Conservation (phyloP, 2,888 invertebrate genomes). For the Atrina japonica region DNA sequence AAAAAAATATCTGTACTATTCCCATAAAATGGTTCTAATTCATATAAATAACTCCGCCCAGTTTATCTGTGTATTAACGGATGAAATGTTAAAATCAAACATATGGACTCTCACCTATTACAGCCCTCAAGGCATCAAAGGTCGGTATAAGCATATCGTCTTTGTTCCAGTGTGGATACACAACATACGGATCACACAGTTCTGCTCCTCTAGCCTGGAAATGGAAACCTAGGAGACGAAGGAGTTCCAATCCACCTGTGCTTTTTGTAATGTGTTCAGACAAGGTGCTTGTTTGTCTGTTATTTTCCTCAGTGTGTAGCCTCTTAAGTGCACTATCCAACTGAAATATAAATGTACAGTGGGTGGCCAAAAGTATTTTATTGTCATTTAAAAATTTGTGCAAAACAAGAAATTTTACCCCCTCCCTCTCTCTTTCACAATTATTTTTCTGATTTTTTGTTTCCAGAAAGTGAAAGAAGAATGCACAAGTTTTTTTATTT, state of each 20-base stretch:
- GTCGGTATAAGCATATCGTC: slow-evolving; percentile 74
- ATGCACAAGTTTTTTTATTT: too few relatives aligned
- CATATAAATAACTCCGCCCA: too few relatives aligned
- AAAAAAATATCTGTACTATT: too few relatives aligned
- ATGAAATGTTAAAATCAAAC: too few relatives aligned
- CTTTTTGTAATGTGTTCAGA: slow-evolving; percentile 54
- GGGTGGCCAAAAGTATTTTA: too few relatives aligned
- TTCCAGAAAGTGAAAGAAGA: too few relatives aligned
- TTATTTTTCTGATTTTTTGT: too few relatives aligned
- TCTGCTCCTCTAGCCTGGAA: slow-evolving; percentile 71
- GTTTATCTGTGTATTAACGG: too few relatives aligned
- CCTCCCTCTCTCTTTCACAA: too few relatives aligned
- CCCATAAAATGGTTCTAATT: too few relatives aligned
- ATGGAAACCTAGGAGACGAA: slow-evolving; percentile 76
- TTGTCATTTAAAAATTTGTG: too few relatives aligned
- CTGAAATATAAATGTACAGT: slow-evolving; percentile 55
- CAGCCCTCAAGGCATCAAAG: slow-evolving; percentile 71
- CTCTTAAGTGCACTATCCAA: slow-evolving; percentile 75
- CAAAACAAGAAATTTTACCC: too few relatives aligned
- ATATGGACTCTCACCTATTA: slow-evolving; percentile 66
- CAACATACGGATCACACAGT: slow-evolving; percentile 68
- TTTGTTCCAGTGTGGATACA: slow-evolving; percentile 77
- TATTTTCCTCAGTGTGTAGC: slow-evolving; percentile 71
- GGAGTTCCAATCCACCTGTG: slow-evolving; percentile 62
- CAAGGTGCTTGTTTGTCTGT: slow-evolving; percentile 65